Base-by-base conservation (phyloP, 2,113 vertebrate species). In the Pyxicephalus adspersus region DNA sequence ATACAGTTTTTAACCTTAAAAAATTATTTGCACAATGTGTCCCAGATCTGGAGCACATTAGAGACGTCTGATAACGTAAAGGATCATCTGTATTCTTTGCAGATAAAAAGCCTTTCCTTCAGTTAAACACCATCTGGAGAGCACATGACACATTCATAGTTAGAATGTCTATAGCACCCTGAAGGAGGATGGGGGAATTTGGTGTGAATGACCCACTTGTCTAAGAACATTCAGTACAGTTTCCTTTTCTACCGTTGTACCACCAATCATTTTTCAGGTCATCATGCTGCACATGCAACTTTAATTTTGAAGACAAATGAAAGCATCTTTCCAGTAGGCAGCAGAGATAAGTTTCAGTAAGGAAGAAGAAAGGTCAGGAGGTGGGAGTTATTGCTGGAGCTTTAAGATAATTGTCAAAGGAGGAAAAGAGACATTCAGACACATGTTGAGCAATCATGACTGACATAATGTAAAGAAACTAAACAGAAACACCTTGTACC, bases 251-350 rank as follows among this genome's bases (percentile, higher is more conserved):
- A 25, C 20, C 5, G 18, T 55, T 20, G 54, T 26, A 71, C 51
- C 6, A 68, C 50, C 5, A 18, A 5, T 55, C 50, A 20, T 23
- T 71, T 9, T 45, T 25, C 13, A 54, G 3, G 19, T n/a, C 50
- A 23, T 19, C 50, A 70, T 52, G 66, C 52, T 52, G 50, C 45
- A 52, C 45, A 71, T 71, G 18, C 68, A 71, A n/a, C 26, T 8
- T 28, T 25, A 71, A 71, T 71, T 71, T 18, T 71, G 25, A 71
- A 71, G 68, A 71, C 54, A 54, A 55, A 71, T 71, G 68, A 71
- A 23, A 13, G 51, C 28, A 51, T 71, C 51, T n/a, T 54, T 58
- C 9, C 8, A 58, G 57, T 11, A 58, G 57, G n/a, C 38, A 58
- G 57, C 68, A 71, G 18, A 71, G 68, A 29, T 55, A 71, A 55